Percentiles rank a stretch among this genome's conserved stretches.
phyloP scores from a whole-genome alignment of 2,113 vertebrate genomes.

The Myotis brandtii region DNA sequence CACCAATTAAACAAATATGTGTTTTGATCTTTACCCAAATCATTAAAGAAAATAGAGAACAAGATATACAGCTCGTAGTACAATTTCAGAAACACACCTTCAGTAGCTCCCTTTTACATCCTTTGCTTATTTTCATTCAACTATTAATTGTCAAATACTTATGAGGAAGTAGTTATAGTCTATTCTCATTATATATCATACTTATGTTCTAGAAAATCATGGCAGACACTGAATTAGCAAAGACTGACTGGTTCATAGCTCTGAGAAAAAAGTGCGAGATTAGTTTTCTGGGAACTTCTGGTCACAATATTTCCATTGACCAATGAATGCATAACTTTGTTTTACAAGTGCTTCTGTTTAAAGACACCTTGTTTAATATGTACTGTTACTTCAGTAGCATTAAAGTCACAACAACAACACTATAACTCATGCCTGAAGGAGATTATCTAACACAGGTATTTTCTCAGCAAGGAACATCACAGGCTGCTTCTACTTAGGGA shows the following conservation, averaged over 20 bases:
- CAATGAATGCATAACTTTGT: background rate
- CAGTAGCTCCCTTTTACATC: background rate
- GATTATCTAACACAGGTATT: background rate
- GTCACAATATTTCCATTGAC: background rate
- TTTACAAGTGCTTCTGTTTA: background rate
- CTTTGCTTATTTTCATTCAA: background rate
- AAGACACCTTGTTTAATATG: background rate
- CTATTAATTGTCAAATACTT: background rate
- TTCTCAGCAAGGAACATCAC: background rate
- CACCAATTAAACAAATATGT: background rate
- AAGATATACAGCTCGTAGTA: background rate
- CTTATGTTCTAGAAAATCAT: background rate
- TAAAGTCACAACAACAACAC: background rate
- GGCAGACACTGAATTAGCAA: conserved; percentile 1
- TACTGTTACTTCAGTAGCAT: background rate
- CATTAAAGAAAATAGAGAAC: background rate
- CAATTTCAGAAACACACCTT: background rate
- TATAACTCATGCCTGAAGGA: background rate
- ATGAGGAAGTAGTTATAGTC: background rate
- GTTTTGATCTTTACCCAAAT: background rate
- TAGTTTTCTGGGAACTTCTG: background rate
- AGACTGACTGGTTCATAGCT: background rate
- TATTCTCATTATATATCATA: background rate
- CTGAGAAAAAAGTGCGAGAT: background rate
- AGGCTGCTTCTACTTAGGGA: background rate